Evolutionary conservation across 92 coral and sea anemone genomes (phyloP), one percentile per base, ranked within the genome.

Genomic region (Parazoanthus darwini): DNA sequence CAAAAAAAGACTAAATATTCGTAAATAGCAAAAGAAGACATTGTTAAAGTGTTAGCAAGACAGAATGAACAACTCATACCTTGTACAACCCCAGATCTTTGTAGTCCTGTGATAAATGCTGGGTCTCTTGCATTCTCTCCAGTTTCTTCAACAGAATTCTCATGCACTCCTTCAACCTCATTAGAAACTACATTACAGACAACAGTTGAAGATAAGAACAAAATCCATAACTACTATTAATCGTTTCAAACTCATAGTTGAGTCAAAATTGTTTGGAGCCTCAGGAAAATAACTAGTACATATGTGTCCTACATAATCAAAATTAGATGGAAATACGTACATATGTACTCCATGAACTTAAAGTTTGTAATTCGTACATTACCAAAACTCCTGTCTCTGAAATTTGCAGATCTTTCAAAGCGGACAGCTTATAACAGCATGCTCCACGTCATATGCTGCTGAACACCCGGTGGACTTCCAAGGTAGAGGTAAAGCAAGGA

Each of bases 111-210:
- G 66, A 11, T 29, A 29, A 9, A 25, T 42, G 43, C 43, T 20
- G 44, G 5, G 65, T 54, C 35, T 66, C 38, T 66, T 43, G 50
- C 23, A 23, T 85, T 33, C 44, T 87, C 54, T 42, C 77, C 56
- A 82, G 58, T 29, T 85, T 79, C 86, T 90, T 94, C 16, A 59
- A 82, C 74, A 89, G 58, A 74, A 92, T 90, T 79, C 96, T 91
- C 71, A 94, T 89, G 78, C 93, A 77, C 74, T 94, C 96, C 67
- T 87, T 94, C 88, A 94, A 82, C 68, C 96, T 89, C 88, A 86
- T 73, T 70, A 94, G 86, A 74, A 94, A 84, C 96, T 94, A 80
- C 23, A 35, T 66, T 1, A 22, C 56, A 10, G 18, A 10, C 20
- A 54, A 0, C 13, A 54, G 3, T 54, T 13, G 8, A 10, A 10